phyloP scores from a whole-genome alignment of 2,113 vertebrate genomes.

The Siniperca chuatsi region DNA sequence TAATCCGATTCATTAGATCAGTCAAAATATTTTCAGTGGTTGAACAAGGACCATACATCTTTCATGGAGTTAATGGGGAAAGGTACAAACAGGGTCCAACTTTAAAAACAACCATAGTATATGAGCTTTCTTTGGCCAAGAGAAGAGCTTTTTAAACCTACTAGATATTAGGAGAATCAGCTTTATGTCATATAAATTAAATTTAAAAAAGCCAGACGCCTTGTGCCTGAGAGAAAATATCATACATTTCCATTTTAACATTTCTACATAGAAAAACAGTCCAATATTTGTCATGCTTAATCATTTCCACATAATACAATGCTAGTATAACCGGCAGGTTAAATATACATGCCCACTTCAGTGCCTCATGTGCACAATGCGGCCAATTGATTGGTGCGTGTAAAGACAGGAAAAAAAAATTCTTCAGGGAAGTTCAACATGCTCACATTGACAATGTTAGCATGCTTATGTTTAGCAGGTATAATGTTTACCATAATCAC shows the following conservation, averaged over 20 bases:
- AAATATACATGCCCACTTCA: not conserved
- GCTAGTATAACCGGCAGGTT: not conserved
- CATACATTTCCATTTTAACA: not conserved
- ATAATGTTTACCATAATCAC: not conserved
- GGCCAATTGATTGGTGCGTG: not conserved
- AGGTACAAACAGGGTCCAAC: not conserved
- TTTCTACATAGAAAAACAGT: not conserved
- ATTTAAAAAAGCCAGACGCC: too few species aligned
- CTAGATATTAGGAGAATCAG: not conserved
- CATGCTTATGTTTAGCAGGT: not conserved
- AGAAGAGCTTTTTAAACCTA: not conserved
- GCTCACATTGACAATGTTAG: not conserved
- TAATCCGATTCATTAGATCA: not conserved
- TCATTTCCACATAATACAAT: not conserved
- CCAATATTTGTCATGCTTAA: not conserved
- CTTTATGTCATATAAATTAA: not conserved
- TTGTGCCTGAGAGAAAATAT: not conserved
- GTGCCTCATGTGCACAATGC: too few species aligned
- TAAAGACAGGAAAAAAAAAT: not conserved
- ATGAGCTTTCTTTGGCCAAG: not conserved
- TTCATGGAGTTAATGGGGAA: not conserved
- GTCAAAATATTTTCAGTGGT: not conserved
- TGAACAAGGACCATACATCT: not conserved
- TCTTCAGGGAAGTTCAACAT: not conserved
- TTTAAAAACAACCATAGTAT: not conserved